These are phyloP conservation scores for Discoglossus pictus DNA, from an alignment of 2,797 vertebrate species.

Conservation along the genomic window DNA sequence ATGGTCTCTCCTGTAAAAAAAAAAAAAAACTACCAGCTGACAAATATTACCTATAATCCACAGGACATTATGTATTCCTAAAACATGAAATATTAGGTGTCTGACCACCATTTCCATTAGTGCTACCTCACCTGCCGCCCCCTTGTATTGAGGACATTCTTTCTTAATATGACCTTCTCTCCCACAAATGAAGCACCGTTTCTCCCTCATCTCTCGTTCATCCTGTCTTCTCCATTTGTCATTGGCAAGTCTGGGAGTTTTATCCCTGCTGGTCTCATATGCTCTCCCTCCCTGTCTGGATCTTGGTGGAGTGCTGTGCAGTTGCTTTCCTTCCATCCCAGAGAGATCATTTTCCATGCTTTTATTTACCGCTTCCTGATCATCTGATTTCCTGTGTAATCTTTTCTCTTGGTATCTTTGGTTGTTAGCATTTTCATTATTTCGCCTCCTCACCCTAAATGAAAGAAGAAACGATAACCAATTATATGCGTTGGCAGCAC, in stretches of 20 bases:
- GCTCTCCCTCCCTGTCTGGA: constrained; percentile 53
- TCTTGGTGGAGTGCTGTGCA: constrained; percentile 55
- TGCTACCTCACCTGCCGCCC: constrained; percentile 77
- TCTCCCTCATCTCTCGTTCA: constrained; percentile 74
- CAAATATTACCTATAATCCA: too few relatives aligned
- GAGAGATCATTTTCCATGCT: constrained; percentile 59
- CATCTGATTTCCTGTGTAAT: constrained; percentile 69
- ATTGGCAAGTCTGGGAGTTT: constrained; percentile 61
- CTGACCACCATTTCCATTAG: too few relatives aligned
- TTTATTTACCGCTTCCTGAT: constrained; percentile 65
- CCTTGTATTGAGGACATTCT: constrained; percentile 86
- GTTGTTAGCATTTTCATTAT: constrained; percentile 68
- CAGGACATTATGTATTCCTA: too few relatives aligned
- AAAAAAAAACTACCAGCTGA: too few relatives aligned
- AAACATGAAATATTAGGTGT: too few relatives aligned
- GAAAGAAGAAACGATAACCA: not conserved
- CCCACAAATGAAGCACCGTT: constrained; percentile 89
- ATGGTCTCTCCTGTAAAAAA: too few relatives aligned
- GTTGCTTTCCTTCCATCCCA: constrained; percentile 60
- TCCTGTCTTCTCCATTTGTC: constrained; percentile 81
- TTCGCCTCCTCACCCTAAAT: constrained; percentile 74
- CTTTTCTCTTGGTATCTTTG: constrained; percentile 69
- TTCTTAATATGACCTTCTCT: constrained; percentile 88
- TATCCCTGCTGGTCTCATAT: constrained; percentile 70
- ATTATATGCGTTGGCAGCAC: too few relatives aligned